phyloP scores from a whole-genome alignment of 1,140 invertebrate species.

The Watersipora subatra region DNA sequence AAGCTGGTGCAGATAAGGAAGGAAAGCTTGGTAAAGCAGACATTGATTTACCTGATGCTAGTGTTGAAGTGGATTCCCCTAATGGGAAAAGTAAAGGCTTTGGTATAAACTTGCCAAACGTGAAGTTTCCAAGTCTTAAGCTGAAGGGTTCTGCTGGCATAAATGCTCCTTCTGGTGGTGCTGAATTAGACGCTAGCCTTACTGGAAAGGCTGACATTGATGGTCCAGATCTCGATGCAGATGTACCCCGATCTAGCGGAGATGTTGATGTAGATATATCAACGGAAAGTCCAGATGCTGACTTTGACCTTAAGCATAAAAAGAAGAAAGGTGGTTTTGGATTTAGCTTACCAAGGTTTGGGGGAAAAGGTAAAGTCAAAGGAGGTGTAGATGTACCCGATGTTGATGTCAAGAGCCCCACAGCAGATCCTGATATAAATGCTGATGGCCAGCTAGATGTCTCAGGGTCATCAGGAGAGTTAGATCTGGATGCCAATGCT shows the following conservation, averaged over 20 bases:
- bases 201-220: too few species aligned
- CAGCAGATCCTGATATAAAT: too few species aligned
- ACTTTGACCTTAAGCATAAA: neutral
- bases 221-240: too few species aligned
- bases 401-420: neutral
- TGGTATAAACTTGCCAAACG: too few species aligned
- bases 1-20: too few species aligned
- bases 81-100: neutral
- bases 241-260: too few species aligned
- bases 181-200: too few species aligned
- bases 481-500: neutral
- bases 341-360: neutral
- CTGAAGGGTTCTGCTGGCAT: neutral
- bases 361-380: neutral
- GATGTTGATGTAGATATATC: neutral
- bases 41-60: too few species aligned
- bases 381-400: neutral
- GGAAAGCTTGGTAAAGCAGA: too few species aligned
- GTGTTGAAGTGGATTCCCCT: neutral
- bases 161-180: neutral
- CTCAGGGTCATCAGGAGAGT: too few species aligned
- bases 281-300: neutral
- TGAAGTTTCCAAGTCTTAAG: too few species aligned
- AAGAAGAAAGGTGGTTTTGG: neutral
- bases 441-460: too few species aligned